These are phyloP conservation scores for Cotesia glomerata DNA, from an alignment of 1,140 invertebrate species.

Conservation along the genomic window DNA sequence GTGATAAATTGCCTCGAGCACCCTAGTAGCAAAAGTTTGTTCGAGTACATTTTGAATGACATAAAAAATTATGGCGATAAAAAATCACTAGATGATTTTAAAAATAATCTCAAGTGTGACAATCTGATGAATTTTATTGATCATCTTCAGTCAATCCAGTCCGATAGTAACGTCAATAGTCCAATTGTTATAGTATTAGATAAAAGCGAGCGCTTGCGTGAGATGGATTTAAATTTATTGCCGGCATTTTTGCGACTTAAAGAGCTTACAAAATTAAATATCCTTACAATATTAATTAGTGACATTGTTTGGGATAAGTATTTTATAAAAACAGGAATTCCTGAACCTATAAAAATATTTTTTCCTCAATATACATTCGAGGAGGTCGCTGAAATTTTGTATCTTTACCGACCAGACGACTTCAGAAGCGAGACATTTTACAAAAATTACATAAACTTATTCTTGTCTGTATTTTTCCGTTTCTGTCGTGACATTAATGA, in stretches of 20 bases:
- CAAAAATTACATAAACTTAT: constrained; percentile 77
- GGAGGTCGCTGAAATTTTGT: constrained; percentile 78
- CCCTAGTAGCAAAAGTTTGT: constrained; percentile 76
- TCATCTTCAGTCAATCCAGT: constrained; percentile 52
- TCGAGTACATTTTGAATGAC: constrained; percentile 75
- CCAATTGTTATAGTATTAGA: constrained; percentile 75
- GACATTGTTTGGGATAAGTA: constrained; percentile 84
- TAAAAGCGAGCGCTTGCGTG: constrained; percentile 77
- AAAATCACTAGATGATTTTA: constrained; percentile 44
- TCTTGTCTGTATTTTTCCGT: constrained; percentile 81
- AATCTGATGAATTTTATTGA: constrained; percentile 77
- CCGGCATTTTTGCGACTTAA: constrained; percentile 74
- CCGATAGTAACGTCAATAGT: constrained; percentile 42
- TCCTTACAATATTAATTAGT: constrained; percentile 79
- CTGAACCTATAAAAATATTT: constrained; percentile 77
- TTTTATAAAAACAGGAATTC: constrained; percentile 70
- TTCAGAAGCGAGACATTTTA: constrained; percentile 65
- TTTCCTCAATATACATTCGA: constrained; percentile 84
- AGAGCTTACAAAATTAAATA: constrained; percentile 74
- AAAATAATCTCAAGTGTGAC: constrained; percentile 68
- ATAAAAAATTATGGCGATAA: constrained; percentile 60
- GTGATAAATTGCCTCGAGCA: constrained; percentile 84
- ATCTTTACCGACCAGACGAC: constrained; percentile 52
- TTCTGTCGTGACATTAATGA: constrained; percentile 83
- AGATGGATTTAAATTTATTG: constrained; percentile 75